Base-by-base conservation (phyloP, 2,113 vertebrate species). In the Gasterosteus aculeatus region DNA sequence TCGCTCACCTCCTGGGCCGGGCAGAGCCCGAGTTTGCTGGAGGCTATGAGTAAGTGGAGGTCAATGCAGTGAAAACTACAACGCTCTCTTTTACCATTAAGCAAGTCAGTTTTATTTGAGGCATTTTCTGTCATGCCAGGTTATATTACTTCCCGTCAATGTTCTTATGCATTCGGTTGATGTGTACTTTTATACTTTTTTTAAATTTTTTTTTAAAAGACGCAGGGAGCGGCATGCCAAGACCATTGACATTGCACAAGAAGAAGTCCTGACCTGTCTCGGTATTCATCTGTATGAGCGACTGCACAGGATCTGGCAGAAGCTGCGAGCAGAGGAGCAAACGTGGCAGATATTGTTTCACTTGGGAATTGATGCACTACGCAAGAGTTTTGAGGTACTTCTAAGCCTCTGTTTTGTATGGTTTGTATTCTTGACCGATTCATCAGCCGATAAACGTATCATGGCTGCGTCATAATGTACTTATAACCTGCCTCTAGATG, bases 311-410 rank as follows among this genome's bases (percentile, higher is more conserved):
- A 97, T 99, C 93, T 99, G 98, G 98, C 98, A 97, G 77, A 99
- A 99, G 85, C 91, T 99, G 11, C 87, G 97, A 74, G 97, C 96
- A 1, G 97, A 99, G 90, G 97, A 98, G 69, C 98, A 99, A 84
- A 99, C 97, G 0, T 99, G 97, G 97, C 97, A 98, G 90, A 96
- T 99, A 93, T 94, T 99, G 60, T 98, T 98, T 68, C 97, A 98
- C 88, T 92, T 99, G 71, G 97, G 97, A 42, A 95, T 99, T 0
- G 97, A 98, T 77, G 96, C 97, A 64, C 87, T 99, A 41, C 97
- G 97, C 39, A 99, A 98, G 91, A 96, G 95, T 87, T 99, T 99
- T 84, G 98, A 99, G 96, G 98, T 99, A 18, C n/a, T 29, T 72
- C 11, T n/a, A 16, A 72, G 8, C 15, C 7, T 3, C 1, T 33